phyloP scores from a whole-genome alignment of 2,113 vertebrate genomes.

The Calyptommatus sinebrachiatus region DNA sequence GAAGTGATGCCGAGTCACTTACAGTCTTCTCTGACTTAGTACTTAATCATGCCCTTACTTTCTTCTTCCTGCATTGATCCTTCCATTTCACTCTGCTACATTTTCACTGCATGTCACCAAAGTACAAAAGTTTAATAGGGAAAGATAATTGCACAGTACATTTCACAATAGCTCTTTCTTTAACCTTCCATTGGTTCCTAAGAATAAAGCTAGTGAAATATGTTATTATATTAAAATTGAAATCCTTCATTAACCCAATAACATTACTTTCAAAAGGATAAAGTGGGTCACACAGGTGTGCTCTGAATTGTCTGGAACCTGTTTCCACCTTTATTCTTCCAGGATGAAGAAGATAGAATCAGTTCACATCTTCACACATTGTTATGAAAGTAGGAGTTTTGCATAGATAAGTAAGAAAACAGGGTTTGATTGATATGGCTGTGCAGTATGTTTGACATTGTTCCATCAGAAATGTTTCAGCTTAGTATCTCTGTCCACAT shows the following conservation, averaged over 20 bases:
- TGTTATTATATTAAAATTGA: constrained; percentile 17
- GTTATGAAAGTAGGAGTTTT: not conserved
- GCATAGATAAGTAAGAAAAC: not conserved
- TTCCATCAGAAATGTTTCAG: not conserved
- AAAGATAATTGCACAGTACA: constrained; percentile 18
- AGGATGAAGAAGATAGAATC: not conserved
- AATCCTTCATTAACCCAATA: constrained; percentile 32
- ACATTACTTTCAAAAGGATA: constrained; percentile 10
- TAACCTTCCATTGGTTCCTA: constrained; percentile 6
- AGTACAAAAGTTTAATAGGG: constrained; percentile 13
- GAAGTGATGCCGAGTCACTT: constrained; percentile 50
- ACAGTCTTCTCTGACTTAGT: constrained; percentile 39
- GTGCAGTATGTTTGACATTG: not conserved
- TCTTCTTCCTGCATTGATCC: constrained; percentile 19
- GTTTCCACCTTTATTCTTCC: not conserved
- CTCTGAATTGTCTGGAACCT: not conserved
- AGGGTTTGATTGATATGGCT: not conserved
- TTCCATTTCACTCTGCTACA: constrained; percentile 31
- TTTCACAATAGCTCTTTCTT: constrained; percentile 34
- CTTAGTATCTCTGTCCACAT: not conserved
- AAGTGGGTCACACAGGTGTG: not conserved
- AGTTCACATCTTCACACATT: not conserved
- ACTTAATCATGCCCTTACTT: constrained; percentile 32
- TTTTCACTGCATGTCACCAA: constrained; percentile 34
- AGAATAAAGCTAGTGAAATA: constrained; percentile 3